A percentile compares a stretch with the other conserved stretches of the same genome.
Evolutionary conservation across 1,140 invertebrate genomes (phyloP).

Genomic region (Panonychus citri): DNA sequence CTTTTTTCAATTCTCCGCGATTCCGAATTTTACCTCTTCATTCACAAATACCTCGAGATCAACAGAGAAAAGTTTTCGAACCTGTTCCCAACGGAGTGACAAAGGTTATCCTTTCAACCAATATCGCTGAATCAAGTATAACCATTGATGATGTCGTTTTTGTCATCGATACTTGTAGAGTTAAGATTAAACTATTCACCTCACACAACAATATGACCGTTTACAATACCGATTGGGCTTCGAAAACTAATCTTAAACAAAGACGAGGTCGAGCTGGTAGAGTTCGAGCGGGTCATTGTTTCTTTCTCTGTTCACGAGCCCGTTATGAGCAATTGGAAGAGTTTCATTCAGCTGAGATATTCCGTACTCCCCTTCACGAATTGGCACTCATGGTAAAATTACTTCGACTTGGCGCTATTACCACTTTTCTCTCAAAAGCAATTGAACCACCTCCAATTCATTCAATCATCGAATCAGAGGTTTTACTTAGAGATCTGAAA

Average conservation of each 20-base stretch:
- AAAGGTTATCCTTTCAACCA: conserved; percentile 97
- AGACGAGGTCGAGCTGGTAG: conserved; percentile 69
- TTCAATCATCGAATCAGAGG: conserved; percentile 26
- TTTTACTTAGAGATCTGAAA: conserved; percentile 39
- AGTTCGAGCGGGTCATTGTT: conserved; percentile 44
- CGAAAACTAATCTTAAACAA: conserved; percentile 87
- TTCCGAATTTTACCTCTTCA: conserved; percentile 24
- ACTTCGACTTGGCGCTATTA: conserved; percentile 19
- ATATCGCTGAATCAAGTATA: conserved; percentile 96
- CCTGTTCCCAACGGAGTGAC: conserved; percentile 45
- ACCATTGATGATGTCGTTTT: conserved; percentile 97
- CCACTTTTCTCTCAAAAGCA: conserved; percentile 28
- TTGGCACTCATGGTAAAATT: conserved; percentile 4
- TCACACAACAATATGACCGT: conserved; percentile 79
- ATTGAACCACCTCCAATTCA: conserved; percentile 28
- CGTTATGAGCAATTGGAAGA: conserved; percentile 52
- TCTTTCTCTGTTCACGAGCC: conserved; percentile 64
- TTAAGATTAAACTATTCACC: conserved; percentile 82
- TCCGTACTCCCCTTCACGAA: conserved; percentile 72
- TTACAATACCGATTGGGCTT: conserved; percentile 86
- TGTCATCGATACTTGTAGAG: conserved; percentile 82
- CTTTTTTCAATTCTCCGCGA: too few relatives aligned
- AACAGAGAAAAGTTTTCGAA: conserved; percentile 65
- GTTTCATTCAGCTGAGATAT: conserved; percentile 69
- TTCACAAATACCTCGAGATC: conserved; percentile 67